Percentiles rank a stretch among this genome's conserved stretches.
These are phyloP conservation scores for Hypothenemus hampei DNA, from an alignment of 1,140 invertebrate genomes.

Conservation along the genomic window DNA sequence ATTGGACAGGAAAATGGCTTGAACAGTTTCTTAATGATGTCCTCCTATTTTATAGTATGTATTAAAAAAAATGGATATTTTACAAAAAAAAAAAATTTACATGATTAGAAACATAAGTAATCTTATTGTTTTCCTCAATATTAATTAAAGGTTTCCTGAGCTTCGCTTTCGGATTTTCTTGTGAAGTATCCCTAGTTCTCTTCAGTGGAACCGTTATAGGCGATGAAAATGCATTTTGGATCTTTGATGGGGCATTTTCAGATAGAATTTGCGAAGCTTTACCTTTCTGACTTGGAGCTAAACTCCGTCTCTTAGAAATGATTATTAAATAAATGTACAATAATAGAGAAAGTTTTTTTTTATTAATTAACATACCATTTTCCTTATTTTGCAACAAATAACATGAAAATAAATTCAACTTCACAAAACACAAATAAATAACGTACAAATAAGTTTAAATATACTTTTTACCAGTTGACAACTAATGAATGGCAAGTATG, in stretches of 20 bases:
- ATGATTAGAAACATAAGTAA: conserved; percentile 31
- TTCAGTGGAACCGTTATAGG: conserved; percentile 26
- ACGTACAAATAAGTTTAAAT: too few relatives aligned
- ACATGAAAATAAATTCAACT: too few relatives aligned
- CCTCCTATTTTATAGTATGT: conserved; percentile 67
- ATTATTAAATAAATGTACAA: too few relatives aligned
- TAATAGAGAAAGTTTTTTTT: too few relatives aligned
- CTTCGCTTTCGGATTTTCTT: conserved; percentile 29
- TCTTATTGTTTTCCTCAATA: conserved; percentile 28
- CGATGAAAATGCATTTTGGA: conserved; percentile 18
- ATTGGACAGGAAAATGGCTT: conserved; percentile 94
- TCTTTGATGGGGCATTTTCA: conserved; percentile 6
- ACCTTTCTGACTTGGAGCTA: conserved; percentile 52
- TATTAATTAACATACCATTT: too few relatives aligned
- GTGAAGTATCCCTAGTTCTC: conserved; percentile 31
- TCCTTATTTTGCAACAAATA: too few relatives aligned
- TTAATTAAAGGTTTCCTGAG: conserved; percentile 29
- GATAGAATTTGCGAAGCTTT: conserved; percentile 38
- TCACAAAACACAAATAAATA: too few relatives aligned
- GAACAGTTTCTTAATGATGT: conserved; percentile 73
- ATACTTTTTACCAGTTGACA: too few relatives aligned
- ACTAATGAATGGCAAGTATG: too few relatives aligned
- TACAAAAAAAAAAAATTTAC: conserved; percentile 25
- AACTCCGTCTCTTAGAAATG: conserved; percentile 47
- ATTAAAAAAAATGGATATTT: conserved; percentile 18